phyloP scores from a whole-genome alignment of 2,113 vertebrate genomes.

The Hypanus sabinus region DNA sequence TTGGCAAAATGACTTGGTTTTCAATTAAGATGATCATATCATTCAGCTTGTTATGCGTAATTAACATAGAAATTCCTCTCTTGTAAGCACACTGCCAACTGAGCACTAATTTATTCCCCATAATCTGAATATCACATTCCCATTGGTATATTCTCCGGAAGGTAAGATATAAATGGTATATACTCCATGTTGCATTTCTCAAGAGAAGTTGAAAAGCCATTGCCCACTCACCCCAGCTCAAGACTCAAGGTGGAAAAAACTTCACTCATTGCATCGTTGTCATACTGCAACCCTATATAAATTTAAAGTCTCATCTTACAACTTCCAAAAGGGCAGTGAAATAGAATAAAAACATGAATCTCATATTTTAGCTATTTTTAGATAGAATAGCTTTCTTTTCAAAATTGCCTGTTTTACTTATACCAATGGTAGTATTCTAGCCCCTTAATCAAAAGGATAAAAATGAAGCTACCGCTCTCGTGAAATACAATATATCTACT shows the following conservation, averaged over 20 bases:
- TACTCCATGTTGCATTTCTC: not conserved
- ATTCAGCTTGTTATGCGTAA: not conserved
- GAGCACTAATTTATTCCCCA: not conserved
- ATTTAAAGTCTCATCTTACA: not conserved
- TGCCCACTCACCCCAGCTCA: not conserved
- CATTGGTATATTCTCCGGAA: not conserved
- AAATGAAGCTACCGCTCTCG: too few species aligned
- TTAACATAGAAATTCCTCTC: not conserved
- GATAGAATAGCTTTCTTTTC: too few species aligned
- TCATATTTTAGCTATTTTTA: too few species aligned
- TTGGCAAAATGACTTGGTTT: not conserved
- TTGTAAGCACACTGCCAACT: not conserved
- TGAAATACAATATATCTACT: too few species aligned
- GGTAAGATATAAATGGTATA: not conserved
- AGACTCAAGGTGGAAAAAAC: not conserved
- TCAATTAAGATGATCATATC: not conserved
- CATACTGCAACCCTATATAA: not conserved
- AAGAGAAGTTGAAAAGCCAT: not conserved
- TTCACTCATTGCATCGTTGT: not conserved
- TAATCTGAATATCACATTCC: not conserved
- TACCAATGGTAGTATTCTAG: too few species aligned
- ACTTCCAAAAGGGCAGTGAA: not conserved
- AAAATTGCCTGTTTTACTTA: too few species aligned
- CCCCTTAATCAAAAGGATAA: too few species aligned
- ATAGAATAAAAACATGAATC: too few species aligned